Evolutionary conservation across 1,140 invertebrate species (phyloP).

Genomic region (Dinothrombium tinctorium): DNA sequence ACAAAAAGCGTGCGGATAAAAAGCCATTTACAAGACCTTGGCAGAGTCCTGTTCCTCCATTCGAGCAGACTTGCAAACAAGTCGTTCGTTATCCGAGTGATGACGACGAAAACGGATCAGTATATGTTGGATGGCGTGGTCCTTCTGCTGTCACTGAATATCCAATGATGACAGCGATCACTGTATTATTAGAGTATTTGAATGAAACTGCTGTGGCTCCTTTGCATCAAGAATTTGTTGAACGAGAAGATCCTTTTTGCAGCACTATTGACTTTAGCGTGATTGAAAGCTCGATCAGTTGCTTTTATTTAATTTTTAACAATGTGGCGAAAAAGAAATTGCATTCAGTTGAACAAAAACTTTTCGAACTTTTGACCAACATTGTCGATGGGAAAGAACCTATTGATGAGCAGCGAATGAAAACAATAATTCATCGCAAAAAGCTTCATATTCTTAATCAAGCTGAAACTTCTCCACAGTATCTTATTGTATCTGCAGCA

Average conservation of each 20-base stretch:
- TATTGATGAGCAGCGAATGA: no score
- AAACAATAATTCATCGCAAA: no score
- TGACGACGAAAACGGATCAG: constrained; percentile 57
- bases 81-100: constrained; percentile 47
- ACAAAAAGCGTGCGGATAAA: constrained; percentile 27
- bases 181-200: constrained; percentile 54
- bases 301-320: no score
- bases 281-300: constrained; percentile 50
- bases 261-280: constrained; percentile 33
- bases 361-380: no score
- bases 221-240: constrained; percentile 56
- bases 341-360: no score
- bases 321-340: no score
- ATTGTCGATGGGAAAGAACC: no score
- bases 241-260: constrained; percentile 51
- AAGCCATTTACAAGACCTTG: constrained; percentile 42
- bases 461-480: no score
- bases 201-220: constrained; percentile 59
- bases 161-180: constrained; percentile 31
- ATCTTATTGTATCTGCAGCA: no score
- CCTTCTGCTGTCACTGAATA: constrained; percentile 26
- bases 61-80: constrained; percentile 27
- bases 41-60: constrained; percentile 39
- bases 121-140: constrained; percentile 56
- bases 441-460: no score